Base-by-base conservation (phyloP, 2,797 vertebrate genomes). In the Chelonia mydas region DNA sequence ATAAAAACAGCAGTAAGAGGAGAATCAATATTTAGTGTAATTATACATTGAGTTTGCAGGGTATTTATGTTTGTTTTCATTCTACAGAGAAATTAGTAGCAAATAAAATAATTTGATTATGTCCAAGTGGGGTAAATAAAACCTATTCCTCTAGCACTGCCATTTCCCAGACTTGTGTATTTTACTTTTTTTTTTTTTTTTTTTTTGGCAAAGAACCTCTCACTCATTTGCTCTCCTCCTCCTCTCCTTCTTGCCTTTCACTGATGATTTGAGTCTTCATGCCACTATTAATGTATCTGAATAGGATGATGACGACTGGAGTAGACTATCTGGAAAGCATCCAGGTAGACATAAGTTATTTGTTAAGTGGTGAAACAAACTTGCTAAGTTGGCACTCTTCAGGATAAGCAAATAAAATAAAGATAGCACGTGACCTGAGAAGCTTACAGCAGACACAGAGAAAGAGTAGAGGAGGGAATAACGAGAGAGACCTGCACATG, bases 401-500 rank as follows among this genome's bases (percentile, higher is more conserved):
- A 5, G 13, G 61, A 65, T n/a, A 33, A 65, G 65, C 28, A 31
- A 65, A n/a, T 15, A n/a, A 33, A 65, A 65, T 65, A 55, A 55
- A 55, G 21, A 55, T 55, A 55, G 54, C 54, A 55, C 54, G 25
- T 25, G 54, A 55, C 54, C 54, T 55, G 54, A 55, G 54, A 23
- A 47, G 37, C 78, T 86, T 50, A 50, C 6, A 77, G 11, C 12
- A 51, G 50, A 17, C 28, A 77, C 31, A 53, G 3, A 6, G 0
- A 23, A 55, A 53, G 17, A 61, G 23, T 4, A 19, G 53, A 83
- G 76, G 54, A 83, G 27, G 65, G 45, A 47, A 37, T 2, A 50
- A n/a, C 23, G 54, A 72, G 54, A 53, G 21, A 55, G 9, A 55
- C 12, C 3, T 0, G 0, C 37, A 54, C 0, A 0, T 49, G 49